phyloP scores from a whole-genome alignment of 1,140 invertebrate genomes.

The Nasonia giraulti region DNA sequence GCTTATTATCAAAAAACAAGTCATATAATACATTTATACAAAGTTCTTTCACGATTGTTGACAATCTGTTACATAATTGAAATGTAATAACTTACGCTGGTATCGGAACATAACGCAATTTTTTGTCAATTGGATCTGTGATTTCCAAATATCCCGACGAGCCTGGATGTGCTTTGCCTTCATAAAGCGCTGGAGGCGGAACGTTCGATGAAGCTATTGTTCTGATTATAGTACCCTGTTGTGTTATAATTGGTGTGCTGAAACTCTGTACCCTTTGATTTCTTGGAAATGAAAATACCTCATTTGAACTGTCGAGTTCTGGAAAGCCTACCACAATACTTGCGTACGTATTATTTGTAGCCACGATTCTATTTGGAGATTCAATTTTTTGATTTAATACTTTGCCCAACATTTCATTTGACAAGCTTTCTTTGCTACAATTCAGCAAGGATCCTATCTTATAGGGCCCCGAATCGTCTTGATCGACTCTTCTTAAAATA shows the following conservation, averaged over 20 bases:
- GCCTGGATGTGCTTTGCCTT: slow-evolving; percentile 51
- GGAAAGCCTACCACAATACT: slow-evolving; percentile 76
- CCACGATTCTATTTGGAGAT: slow-evolving; percentile 74
- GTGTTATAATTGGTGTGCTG: slow-evolving; percentile 64
- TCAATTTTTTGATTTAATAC: slow-evolving; percentile 69
- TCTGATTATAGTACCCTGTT: slow-evolving; percentile 69
- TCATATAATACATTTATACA: slow-evolving; percentile 2
- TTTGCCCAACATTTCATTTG: slow-evolving; percentile 55
- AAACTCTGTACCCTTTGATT: slow-evolving; percentile 51
- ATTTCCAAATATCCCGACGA: slow-evolving; percentile 76
- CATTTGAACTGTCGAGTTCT: slow-evolving; percentile 70
- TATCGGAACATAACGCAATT: slow-evolving; percentile 78
- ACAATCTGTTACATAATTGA: neutral
- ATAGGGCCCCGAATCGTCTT: slow-evolving; percentile 42
- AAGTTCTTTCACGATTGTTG: neutral
- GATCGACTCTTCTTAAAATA: slow-evolving; percentile 66
- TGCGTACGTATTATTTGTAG: slow-evolving; percentile 70
- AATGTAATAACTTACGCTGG: slow-evolving; percentile 71
- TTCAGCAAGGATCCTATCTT: slow-evolving; percentile 58
- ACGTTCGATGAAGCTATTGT: slow-evolving; percentile 62
- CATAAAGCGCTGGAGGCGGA: slow-evolving; percentile 56
- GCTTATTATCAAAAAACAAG: too few species aligned
- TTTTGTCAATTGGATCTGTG: slow-evolving; percentile 74
- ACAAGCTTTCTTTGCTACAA: slow-evolving; percentile 52
- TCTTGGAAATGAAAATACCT: slow-evolving; percentile 65